These are phyloP conservation scores for Huso huso DNA, from an alignment of 2,797 vertebrate genomes.

Conservation along the genomic window DNA sequence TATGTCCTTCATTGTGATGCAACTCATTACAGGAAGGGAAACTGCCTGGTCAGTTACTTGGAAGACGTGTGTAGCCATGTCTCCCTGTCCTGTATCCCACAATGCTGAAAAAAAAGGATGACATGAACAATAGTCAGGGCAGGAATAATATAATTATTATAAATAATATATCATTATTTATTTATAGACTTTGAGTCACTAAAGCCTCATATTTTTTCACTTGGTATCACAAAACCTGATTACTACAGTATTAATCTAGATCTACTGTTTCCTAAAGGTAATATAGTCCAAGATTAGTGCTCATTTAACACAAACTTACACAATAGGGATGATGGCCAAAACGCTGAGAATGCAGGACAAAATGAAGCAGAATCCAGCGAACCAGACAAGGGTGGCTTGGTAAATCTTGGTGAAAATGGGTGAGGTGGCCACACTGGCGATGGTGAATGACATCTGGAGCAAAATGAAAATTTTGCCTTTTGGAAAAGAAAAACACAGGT, in stretches of 20 bases:
- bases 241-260: no score
- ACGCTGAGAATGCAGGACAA: constrained; percentile 68
- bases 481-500: constrained; percentile 6
- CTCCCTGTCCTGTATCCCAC: constrained; percentile 40
- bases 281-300: neutral
- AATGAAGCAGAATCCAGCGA: constrained; percentile 71
- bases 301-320: constrained; percentile 49
- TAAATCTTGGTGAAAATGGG: constrained; percentile 80
- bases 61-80: constrained; percentile 31
- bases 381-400: constrained; percentile 71
- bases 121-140: neutral
- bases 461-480: constrained; percentile 70
- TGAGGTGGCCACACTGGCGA: constrained; percentile 67
- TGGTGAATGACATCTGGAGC: constrained; percentile 73
- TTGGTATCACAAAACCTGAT: no score
- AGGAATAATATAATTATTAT: neutral
- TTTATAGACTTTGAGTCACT: neutral
- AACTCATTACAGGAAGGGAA: neutral
- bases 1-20: constrained; percentile 6
- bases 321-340: constrained; percentile 71
- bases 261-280: no score
- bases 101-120: constrained; percentile 24
- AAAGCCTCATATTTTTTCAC: no score
- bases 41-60: constrained; percentile 25
- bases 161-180: neutral